Evolutionary conservation across 2,113 vertebrate species (phyloP).

Genomic region (Leptodactylus fuscus): DNA sequence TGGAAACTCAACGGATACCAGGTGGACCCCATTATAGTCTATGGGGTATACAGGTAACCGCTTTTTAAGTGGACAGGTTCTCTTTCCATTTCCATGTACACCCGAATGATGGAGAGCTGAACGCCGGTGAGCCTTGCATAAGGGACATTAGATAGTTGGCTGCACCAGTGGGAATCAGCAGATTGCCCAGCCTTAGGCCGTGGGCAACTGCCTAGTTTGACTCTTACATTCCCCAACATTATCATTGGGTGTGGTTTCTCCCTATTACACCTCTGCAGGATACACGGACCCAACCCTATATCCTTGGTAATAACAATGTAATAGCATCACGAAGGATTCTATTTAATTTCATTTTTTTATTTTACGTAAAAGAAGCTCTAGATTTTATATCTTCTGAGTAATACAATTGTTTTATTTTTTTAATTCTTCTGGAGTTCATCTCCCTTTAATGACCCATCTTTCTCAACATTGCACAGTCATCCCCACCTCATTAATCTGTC

Average conservation of each 20-base stretch:
- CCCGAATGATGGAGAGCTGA: too few relatives aligned
- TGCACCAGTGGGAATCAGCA: too few relatives aligned
- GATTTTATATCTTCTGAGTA: background rate
- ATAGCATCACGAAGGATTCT: background rate
- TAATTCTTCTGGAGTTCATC: constrained; percentile 1
- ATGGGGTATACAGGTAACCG: too few relatives aligned
- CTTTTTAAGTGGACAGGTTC: too few relatives aligned
- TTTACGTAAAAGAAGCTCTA: background rate
- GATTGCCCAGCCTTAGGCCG: background rate
- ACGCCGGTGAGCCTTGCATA: too few relatives aligned
- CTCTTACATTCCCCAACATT: background rate
- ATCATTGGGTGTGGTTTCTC: background rate
- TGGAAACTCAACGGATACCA: too few relatives aligned
- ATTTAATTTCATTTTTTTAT: background rate
- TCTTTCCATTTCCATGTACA: too few relatives aligned
- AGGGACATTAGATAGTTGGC: too few relatives aligned
- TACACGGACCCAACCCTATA: background rate
- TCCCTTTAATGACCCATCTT: constrained; percentile 21
- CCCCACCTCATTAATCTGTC: constrained; percentile 23
- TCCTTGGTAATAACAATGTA: background rate
- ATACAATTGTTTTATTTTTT: background rate
- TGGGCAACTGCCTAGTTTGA: background rate
- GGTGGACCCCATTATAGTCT: too few relatives aligned
- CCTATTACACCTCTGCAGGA: background rate
- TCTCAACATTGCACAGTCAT: constrained; percentile 19